Base-by-base conservation (phyloP, 2,888 invertebrate genomes). In the Lasioglossum marginatum region DNA sequence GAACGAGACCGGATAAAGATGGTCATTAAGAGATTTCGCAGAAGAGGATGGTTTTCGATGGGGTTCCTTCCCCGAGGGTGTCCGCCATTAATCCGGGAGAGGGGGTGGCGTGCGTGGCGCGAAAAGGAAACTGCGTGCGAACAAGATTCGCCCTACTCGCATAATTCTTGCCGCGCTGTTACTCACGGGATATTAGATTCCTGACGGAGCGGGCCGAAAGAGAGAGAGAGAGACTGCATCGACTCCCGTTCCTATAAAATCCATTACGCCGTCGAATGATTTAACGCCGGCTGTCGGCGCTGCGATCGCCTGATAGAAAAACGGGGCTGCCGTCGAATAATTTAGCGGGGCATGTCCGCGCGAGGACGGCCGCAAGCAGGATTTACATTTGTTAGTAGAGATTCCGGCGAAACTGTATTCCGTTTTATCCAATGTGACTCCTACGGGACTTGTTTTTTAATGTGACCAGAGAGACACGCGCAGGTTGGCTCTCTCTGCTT, bases 141-240 rank as follows among this genome's bases (percentile, higher is more conserved):
- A 72, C 45, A 43, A 23, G 77, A 73, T 73, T 48, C 73, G 63
- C 68, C 31, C 23, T 23, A 23, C 52, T 40, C 70, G 5, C 70
- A 73, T 82, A 82, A 78, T 57, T 82, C 77, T 73, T 48, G 40
- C 52, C 73, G 48, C 74, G 73, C 63, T 63, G 63, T 82, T 82
- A 43, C 45, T 78, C 60, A 34, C 12, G n/a, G 31, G 73, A 72
- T 80, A 83, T 79, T 79, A 72, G 40, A 66, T 40, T 75, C 70
- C 34, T 71, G 52, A 27, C 5, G 37, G 60, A 73, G n/a, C 52
- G n/a, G 43, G 73, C 71, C 34, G 27, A 40, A 66, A 60, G 40
- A 76, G 31, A 75, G 31, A 76, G 37, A 75, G 40, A 76, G 40
- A 66, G n/a, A 68, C 48, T 43, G 71, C 60, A 79, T 79, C 71